phyloP scores from a whole-genome alignment of 2,888 invertebrate genomes.

The Papilio elwesi region DNA sequence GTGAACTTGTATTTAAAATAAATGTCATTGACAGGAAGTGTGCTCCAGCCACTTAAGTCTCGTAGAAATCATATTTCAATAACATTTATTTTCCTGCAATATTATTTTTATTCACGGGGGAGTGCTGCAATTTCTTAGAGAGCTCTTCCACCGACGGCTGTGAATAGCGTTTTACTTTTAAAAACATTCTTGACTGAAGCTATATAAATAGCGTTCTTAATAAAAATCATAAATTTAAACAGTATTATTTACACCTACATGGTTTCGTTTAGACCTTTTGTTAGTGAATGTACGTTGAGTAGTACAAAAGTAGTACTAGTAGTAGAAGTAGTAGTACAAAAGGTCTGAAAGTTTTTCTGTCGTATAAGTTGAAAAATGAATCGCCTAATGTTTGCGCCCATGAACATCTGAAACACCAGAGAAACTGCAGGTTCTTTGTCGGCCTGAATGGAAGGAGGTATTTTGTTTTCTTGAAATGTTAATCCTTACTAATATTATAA shows the following conservation, averaged over 20 bases:
- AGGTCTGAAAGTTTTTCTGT: too few species aligned
- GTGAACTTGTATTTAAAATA: slow-evolving; percentile 8
- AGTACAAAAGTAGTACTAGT: too few species aligned
- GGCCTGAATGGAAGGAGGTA: too few species aligned
- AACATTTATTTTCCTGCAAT: slow-evolving; percentile 4
- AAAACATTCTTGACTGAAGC: slow-evolving; percentile 12
- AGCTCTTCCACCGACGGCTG: neutral
- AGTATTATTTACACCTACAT: neutral
- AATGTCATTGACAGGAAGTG: slow-evolving; percentile 1
- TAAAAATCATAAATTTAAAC: neutral
- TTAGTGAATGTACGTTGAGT: too few species aligned
- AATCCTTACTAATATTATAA: too few species aligned
- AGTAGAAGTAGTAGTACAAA: too few species aligned
- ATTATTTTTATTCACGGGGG: slow-evolving; percentile 13
- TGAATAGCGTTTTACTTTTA: slow-evolving; percentile 18
- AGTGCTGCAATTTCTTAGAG: slow-evolving; percentile 21
- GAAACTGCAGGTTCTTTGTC: too few species aligned
- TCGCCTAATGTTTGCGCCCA: too few species aligned
- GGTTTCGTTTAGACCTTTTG: neutral
- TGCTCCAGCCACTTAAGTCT: slow-evolving; percentile 11
- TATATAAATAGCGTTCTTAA: neutral
- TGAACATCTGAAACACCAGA: too few species aligned
- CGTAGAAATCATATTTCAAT: slow-evolving; percentile 10
- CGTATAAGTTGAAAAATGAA: too few species aligned
- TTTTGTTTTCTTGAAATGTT: too few species aligned